These are phyloP conservation scores for Urocyon cinereoargenteus DNA, from an alignment of 2,797 vertebrate species.

Conservation along the genomic window DNA sequence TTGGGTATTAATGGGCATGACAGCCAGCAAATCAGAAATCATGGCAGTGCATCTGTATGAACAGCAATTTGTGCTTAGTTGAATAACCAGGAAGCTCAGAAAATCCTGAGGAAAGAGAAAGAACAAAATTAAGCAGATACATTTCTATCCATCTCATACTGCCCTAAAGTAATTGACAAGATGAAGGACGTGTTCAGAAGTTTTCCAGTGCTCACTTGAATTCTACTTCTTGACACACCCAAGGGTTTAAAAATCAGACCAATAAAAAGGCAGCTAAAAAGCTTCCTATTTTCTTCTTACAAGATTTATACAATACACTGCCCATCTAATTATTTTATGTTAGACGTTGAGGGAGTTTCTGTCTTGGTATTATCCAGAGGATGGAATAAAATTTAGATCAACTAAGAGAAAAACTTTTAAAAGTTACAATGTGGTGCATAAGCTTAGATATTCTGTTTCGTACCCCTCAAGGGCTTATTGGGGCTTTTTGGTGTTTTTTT, in stretches of 20 bases:
- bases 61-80: constrained; percentile 86
- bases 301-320: constrained; percentile 19
- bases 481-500: neutral
- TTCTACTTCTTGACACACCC: constrained; percentile 25
- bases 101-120: constrained; percentile 81
- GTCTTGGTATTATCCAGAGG: constrained; percentile 55
- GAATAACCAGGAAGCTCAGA: constrained; percentile 86
- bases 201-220: constrained; percentile 37
- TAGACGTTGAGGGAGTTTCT: constrained; percentile 69
- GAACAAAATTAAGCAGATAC: constrained; percentile 82
- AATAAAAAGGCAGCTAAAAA: constrained; percentile 37
- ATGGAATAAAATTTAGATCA: constrained; percentile 25
- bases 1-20: constrained; percentile 88
- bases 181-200: constrained; percentile 32
- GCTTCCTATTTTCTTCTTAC: constrained; percentile 21
- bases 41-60: constrained; percentile 84
- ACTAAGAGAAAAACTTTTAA: constrained; percentile 33
- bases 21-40: constrained; percentile 90
- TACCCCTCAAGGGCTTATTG: neutral
- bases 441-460: constrained; percentile 62
- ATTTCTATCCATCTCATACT: constrained; percentile 79
- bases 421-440: constrained; percentile 51
- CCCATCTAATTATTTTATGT: constrained; percentile 59
- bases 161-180: constrained; percentile 77
- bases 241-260: constrained; percentile 64